These are phyloP conservation scores for zebrafish (Danio rerio) DNA, from an alignment of 2,113 vertebrate species.

Conservation along the genomic window GRCz12tu NC_133180.1:73854501-73855000, in stretches of 20 bases:
- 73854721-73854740: slow-evolving; percentile 13
- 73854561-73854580: background rate
- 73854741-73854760: slow-evolving; percentile 23
- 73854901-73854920: no score
- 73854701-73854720: slow-evolving; percentile 38
- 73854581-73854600: no score
- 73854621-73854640: background rate
- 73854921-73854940: no score
- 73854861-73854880: no score
- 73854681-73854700: slow-evolving; percentile 45
- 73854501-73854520: slow-evolving; percentile 30
- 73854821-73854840: slow-evolving; percentile 9
- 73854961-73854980: no score
- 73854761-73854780: slow-evolving; percentile 55
- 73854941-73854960: no score
- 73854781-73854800: slow-evolving; percentile 57
- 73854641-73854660: slow-evolving; percentile 31
- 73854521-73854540: background rate
- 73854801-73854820: slow-evolving; percentile 40
- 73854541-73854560: slow-evolving; percentile 8
- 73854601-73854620: background rate
- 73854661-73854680: slow-evolving; percentile 2
- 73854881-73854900: no score
- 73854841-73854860: background rate
- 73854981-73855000: no score